These are phyloP conservation scores for Mustelus asterias DNA, from an alignment of 2,113 vertebrate species.

Conservation along the genomic window DNA sequence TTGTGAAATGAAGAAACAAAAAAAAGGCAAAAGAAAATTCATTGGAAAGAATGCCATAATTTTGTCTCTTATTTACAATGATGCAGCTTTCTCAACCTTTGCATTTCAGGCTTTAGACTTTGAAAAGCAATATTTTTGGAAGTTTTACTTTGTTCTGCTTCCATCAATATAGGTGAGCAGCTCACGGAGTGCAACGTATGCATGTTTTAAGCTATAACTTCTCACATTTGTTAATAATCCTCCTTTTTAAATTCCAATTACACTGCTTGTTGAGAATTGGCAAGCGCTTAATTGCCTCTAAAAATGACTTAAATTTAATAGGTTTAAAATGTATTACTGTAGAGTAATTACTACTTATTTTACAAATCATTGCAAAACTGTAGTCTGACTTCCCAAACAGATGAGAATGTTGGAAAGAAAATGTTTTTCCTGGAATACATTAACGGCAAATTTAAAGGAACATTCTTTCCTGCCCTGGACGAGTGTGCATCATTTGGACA, in stretches of 20 bases:
- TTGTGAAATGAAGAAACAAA: neutral
- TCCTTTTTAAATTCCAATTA: constrained; percentile 38
- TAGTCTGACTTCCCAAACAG: constrained; percentile 30
- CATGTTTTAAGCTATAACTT: constrained; percentile 34
- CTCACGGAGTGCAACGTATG: constrained; percentile 4
- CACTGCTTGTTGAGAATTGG: constrained; percentile 29
- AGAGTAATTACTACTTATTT: constrained; percentile 25
- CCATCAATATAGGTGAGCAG: neutral
- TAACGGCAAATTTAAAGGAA: constrained; percentile 9
- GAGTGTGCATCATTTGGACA: neutral
- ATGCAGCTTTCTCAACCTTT: neutral
- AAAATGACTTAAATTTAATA: constrained; percentile 38
- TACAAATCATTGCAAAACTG: constrained; percentile 31
- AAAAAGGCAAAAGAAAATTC: neutral
- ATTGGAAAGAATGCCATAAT: neutral
- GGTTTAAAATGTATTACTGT: constrained; percentile 36
- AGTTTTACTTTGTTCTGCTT: constrained; percentile 31
- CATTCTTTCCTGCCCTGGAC: neutral
- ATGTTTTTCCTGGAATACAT: constrained; percentile 22
- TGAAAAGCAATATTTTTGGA: neutral
- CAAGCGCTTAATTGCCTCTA: constrained; percentile 33
- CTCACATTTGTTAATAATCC: constrained; percentile 37
- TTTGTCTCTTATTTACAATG: neutral
- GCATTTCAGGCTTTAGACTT: neutral
- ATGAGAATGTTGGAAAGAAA: constrained; percentile 20